Evolutionary conservation across 1,140 invertebrate species (phyloP), one percentile per base, ranked within the genome.

Genomic region (Trissolcus basalis): DNA sequence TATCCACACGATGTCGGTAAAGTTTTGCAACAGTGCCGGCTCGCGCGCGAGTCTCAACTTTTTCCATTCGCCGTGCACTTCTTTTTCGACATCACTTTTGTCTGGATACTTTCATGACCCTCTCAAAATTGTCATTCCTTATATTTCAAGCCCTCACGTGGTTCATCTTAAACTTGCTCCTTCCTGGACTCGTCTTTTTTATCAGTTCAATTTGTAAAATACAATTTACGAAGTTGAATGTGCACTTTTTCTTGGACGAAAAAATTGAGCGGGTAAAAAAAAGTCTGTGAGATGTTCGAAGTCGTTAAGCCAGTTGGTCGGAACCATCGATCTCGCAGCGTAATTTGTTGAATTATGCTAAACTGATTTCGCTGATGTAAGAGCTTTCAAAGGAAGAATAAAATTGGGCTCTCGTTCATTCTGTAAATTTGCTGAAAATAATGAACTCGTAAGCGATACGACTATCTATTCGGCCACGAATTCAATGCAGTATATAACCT

Each of bases 401-500:
- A 39, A 39, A n/a, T 39, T 39, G 36, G 36, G n/a, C n/a, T 39
- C 9, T 15, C 19, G 51, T 32, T 14, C 6, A 8, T 51, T 58
- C 27, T 43, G 48, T 68, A 53, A 59, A 68, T 59, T 27, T 27
- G 19, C 19, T 50, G 48, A 45, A 68, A 68, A 59, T 59, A 27
- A 68, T 59, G 64, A 59, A 19, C 64, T 39, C 41, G 45, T 51
- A 48, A 58, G 47, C 48, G 53, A 54, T 64, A 27, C 50, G 19
- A 55, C 55, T 35, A 32, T 48, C n/a, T n/a, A n/a, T n/a, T n/a
- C n/a, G n/a, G n/a, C n/a, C 50, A 15, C 47, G 64, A 68, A 68
- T 68, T 53, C 0, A 69, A 69, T 69, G 65, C 65, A 47, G 41
- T 27, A 27, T 41, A 69, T 69, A 60, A 60, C 65, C 55, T 69